Conservation (phyloP, 2,888 invertebrate genomes). For the Aphodius sticticus region DNA sequence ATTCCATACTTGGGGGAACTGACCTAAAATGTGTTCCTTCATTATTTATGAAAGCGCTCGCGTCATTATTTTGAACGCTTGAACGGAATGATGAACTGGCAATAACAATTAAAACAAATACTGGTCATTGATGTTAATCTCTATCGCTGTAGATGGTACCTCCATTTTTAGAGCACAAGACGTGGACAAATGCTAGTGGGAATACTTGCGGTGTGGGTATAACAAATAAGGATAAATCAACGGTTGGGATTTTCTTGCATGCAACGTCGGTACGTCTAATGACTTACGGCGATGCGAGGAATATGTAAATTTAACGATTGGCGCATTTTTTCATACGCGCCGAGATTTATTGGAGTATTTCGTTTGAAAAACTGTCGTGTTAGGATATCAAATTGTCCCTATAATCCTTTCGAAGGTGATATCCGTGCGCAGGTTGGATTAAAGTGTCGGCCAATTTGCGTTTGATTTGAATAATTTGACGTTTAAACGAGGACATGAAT, state of each 20-base stretch:
- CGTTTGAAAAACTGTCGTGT: constrained; percentile 11
- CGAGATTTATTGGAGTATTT: constrained; percentile 12
- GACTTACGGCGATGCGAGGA: constrained; percentile 16
- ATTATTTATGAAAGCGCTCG: neutral
- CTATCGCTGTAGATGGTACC: neutral
- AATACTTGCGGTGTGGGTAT: neutral
- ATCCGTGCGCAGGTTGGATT: constrained; percentile 6
- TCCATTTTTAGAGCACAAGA: neutral
- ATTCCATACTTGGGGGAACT: neutral
- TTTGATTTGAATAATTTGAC: constrained; percentile 22
- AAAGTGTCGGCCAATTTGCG: constrained; percentile 24
- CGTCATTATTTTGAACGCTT: neutral
- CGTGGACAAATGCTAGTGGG: neutral
- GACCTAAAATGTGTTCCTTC: neutral
- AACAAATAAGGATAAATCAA: neutral
- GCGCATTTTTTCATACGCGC: constrained; percentile 9
- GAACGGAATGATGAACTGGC: neutral
- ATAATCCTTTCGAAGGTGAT: neutral
- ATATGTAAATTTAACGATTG: constrained; percentile 21
- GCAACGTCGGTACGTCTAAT: neutral
- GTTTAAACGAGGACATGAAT: neutral
- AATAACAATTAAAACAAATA: constrained; percentile 4
- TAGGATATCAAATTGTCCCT: neutral
- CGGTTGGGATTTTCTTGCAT: neutral
- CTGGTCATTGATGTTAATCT: neutral